Evolutionary conservation across 1,140 invertebrate genomes (phyloP).

Genomic region (Drosophila oshimai): DNA sequence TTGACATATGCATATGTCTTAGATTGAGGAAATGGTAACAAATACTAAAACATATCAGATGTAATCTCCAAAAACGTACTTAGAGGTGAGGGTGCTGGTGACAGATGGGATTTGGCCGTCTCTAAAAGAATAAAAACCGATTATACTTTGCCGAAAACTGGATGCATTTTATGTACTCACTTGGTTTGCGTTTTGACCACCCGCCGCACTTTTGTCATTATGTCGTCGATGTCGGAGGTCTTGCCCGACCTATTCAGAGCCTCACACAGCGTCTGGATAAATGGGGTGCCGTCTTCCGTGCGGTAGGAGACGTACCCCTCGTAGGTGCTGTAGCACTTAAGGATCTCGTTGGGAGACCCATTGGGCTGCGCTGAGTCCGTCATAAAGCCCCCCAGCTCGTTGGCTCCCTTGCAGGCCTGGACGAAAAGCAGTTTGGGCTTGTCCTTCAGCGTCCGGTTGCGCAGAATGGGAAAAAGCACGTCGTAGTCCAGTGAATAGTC

Average conservation of each 20-base stretch:
- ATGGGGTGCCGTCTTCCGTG: conserved; percentile 61
- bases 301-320: conserved; percentile 78
- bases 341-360: conserved; percentile 66
- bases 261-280: conserved; percentile 71
- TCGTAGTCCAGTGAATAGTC: conserved; percentile 69
- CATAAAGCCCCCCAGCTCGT: conserved; percentile 47
- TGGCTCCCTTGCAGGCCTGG: conserved; percentile 73
- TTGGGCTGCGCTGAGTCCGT: conserved; percentile 54
- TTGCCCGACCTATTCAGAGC: conserved; percentile 39
- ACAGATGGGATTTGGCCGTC: conserved; percentile 68
- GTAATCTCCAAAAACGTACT: conserved; percentile 74
- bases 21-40: not conserved
- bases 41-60: conserved; percentile 19
- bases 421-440: conserved; percentile 78
- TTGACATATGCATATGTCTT: not conserved
- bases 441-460: conserved; percentile 53
- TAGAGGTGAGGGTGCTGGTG: conserved; percentile 70
- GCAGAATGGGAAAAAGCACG: conserved; percentile 66
- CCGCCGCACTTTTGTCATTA: conserved; percentile 47
- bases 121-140: conserved; percentile 37
- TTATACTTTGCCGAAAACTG: not conserved
- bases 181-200: conserved; percentile 51
- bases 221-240: conserved; percentile 46
- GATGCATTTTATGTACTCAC: conserved; percentile 23
- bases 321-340: conserved; percentile 79